Evolutionary conservation across 2,888 invertebrate species (phyloP).

Genomic region (Agriopis leucophaearia): DNA sequence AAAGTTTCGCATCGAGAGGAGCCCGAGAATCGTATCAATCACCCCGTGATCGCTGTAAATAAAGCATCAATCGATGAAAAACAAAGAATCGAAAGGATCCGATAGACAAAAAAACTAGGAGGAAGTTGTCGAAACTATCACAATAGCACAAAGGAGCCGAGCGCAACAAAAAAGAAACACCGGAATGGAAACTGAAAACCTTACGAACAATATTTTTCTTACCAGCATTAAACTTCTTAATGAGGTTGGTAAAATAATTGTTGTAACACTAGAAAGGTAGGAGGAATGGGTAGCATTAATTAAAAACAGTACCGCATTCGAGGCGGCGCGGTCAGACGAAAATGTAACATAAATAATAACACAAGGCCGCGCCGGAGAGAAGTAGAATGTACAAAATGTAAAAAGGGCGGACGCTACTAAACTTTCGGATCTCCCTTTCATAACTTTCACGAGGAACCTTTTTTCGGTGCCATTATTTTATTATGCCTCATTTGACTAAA

Average conservation of each 20-base stretch:
- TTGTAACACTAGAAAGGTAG: slow-evolving; percentile 82
- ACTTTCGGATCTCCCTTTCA: slow-evolving; percentile 80
- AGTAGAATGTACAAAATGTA: slow-evolving; percentile 75
- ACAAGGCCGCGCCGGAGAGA: slow-evolving; percentile 67
- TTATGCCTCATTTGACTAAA: slow-evolving; percentile 83
- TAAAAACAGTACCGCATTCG: slow-evolving; percentile 75
- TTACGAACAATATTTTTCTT: slow-evolving; percentile 74
- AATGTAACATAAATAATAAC: slow-evolving; percentile 82
- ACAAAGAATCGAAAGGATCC: slow-evolving; percentile 60
- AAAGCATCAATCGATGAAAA: slow-evolving; percentile 64
- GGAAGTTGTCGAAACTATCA: slow-evolving; percentile 64
- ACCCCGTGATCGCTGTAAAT: slow-evolving; percentile 61
- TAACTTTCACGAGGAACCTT: slow-evolving; percentile 81
- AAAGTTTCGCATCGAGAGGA: slow-evolving; percentile 39
- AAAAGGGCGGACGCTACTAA: slow-evolving; percentile 71
- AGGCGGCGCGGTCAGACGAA: slow-evolving; percentile 74
- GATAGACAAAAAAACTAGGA: slow-evolving; percentile 65
- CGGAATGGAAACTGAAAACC: slow-evolving; percentile 64
- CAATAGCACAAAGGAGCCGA: slow-evolving; percentile 66
- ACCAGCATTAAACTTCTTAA: slow-evolving; percentile 77
- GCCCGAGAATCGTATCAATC: slow-evolving; percentile 60
- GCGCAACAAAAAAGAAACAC: slow-evolving; percentile 57
- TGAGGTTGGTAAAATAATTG: slow-evolving; percentile 82
- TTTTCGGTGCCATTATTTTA: slow-evolving; percentile 81
- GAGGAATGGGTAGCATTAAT: slow-evolving; percentile 78